Base-by-base conservation (phyloP, 2,797 vertebrate genomes). In the Prunella strophiata region DNA sequence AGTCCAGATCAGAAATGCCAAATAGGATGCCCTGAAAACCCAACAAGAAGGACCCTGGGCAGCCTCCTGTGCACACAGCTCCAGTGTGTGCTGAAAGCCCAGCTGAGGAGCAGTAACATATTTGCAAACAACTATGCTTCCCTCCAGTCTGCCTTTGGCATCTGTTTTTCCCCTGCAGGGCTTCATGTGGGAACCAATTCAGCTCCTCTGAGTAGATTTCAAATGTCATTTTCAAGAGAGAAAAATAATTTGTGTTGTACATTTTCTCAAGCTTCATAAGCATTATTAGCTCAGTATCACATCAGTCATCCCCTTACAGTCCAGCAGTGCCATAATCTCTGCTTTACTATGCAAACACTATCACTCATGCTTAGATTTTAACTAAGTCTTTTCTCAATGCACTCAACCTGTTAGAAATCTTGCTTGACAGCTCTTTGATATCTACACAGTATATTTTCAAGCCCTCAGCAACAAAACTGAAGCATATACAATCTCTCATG, bases 291-390 rank as follows among this genome's bases (percentile, higher is more conserved):
- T 95, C 77, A 40, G 63, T 77, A 10, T 34, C 93, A 58, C 87
- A 95, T 97, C 70, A 96, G 77, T 97, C 96, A 96, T 87, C 80
- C 16, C 63, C 96, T 93, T 67, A 57, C 82, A 92, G 95, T 88
- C 93, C 95, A 88, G 94, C 86, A 91, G 75, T 63, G 87, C 85
- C 78, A 86, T 92, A 96, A 96, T 95, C 89, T 75, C 93, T 85
- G 83, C 68, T 93, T 95, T 87, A 58, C 91, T 96, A 95, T 94
- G 95, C 95, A 96, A 96, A 96, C 92, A 94, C 92, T 58, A 94
- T 97, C 93, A 80, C 85, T 96, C 95, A 90, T 47, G 59, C 85
- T 88, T 72, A 73, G 82, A 88, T 58, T 95, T 93, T 93, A 96
- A 95, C 93, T 91, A 94, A 95, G 93, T 91, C 84, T 86, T 94